A percentile compares a stretch with the other conserved stretches of the same genome.
Conservation (phyloP, 2,113 vertebrate genomes). For the Podocnemis expansa region DNA sequence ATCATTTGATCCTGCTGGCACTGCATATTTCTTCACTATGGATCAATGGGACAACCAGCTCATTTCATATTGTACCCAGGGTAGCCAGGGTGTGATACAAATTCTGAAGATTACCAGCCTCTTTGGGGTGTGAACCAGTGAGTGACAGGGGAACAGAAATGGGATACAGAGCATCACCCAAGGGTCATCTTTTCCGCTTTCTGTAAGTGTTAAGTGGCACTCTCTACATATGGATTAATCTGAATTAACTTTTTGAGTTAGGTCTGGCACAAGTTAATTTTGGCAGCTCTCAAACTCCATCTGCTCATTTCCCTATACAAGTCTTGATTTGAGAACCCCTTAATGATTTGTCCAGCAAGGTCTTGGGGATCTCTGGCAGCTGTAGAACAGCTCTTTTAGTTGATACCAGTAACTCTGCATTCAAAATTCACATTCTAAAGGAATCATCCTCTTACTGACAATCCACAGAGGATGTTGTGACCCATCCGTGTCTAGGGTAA, state of each 20-base stretch:
- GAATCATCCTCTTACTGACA: neutral
- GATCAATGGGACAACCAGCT: neutral
- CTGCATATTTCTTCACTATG: neutral
- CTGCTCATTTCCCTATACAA: neutral
- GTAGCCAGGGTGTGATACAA: neutral
- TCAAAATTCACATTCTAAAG: neutral
- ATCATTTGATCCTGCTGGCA: neutral
- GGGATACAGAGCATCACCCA: neutral
- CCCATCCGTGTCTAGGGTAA: too few species aligned
- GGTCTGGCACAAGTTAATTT: neutral
- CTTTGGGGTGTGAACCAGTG: slow-evolving; percentile 8
- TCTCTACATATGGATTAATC: neutral
- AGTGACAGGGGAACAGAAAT: neutral
- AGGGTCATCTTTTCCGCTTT: slow-evolving; percentile 16
- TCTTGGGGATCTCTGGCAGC: neutral
- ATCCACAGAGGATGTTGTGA: neutral
- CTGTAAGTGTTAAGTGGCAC: slow-evolving; percentile 18
- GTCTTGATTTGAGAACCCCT: slow-evolving; percentile 1
- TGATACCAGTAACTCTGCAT: slow-evolving; percentile 38
- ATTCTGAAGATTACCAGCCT: neutral
- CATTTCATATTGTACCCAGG: neutral
- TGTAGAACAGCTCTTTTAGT: neutral
- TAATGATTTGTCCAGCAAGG: slow-evolving; percentile 11
- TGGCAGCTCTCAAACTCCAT: neutral
- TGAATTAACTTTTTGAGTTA: slow-evolving; percentile 40